Evolutionary conservation across 2,113 vertebrate genomes (phyloP).

Genomic region (Clarias magur): DNA sequence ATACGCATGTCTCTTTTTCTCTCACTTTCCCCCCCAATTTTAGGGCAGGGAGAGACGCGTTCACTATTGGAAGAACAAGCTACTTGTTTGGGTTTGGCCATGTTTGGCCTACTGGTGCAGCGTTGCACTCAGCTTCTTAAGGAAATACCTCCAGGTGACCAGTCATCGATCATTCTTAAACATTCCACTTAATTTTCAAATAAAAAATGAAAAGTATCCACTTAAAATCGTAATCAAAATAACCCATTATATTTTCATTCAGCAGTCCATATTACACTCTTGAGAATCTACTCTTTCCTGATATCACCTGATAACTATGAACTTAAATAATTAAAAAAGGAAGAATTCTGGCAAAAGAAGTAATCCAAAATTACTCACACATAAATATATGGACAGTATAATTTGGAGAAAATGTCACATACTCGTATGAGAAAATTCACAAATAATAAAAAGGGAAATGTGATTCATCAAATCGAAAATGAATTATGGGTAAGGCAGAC

Average conservation of each 20-base stretch:
- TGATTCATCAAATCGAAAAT: neutral
- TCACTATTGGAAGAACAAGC: conserved; percentile 90
- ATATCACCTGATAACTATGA: no score
- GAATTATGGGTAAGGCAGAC: neutral
- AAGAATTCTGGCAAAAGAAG: no score
- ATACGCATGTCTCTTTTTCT: neutral
- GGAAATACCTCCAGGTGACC: conserved; percentile 80
- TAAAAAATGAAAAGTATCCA: neutral
- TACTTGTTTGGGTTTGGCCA: conserved; percentile 85
- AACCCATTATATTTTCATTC: neutral
- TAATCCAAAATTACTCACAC: no score
- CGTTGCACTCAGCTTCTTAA: conserved; percentile 86
- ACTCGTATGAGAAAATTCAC: neutral
- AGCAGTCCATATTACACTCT: neutral
- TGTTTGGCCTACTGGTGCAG: conserved; percentile 89
- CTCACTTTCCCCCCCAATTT: conserved; percentile 45
- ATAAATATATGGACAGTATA: no score
- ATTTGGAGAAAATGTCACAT: no score
- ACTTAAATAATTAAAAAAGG: no score
- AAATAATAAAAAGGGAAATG: neutral
- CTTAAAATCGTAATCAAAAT: neutral
- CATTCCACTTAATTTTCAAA: neutral
- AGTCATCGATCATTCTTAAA: neutral
- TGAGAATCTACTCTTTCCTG: neutral
- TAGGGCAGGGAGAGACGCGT: conserved; percentile 76